Evolutionary conservation across 2,888 invertebrate genomes (phyloP), one percentile per base, ranked within the genome.

Genomic region (Steinernema carpocapsae): DNA sequence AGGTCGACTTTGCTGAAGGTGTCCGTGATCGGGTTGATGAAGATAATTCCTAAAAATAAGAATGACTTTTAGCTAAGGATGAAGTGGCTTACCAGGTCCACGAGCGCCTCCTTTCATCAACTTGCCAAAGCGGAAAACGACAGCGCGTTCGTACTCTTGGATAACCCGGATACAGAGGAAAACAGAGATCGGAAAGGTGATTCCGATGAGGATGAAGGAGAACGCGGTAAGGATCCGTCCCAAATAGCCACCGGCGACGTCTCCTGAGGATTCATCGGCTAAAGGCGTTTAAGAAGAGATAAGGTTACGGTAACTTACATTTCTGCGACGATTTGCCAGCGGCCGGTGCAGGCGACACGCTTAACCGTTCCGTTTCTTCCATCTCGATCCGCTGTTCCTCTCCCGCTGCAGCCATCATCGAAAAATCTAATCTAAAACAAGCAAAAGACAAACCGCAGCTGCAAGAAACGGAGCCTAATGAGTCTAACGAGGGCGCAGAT

Each of bases 81-180:
- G n/a, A n/a, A n/a, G n/a, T n/a, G n/a, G n/a, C n/a, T n/a, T n/a
- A n/a, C n/a, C n/a, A n/a, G 88, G 88, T 0, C 94, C 94, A 82
- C 93, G 90, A 0, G 93, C 92, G 0, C 93, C 93, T 0, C 93
- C 93, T 78, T 91, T 91, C 77, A 90, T 86, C 52, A 94, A 87
- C 70, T 94, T 91, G 17, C 94, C 94, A 82, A 94, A 90, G 22
- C 94, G 91, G 88, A 94, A 94, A 85, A 94, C 94, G 0, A 94
- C 94, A 42, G 71, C 24, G 14, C 74, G 93, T 93, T 83, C 94
- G 90, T 86, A 86, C 70, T 86, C 86, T 76, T 87, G 86, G 4
- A 86, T 86, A 32, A 82, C 83, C 78, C n/a, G n/a, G 26, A 56
- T 56, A 24, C 56, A 56, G 56, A 56, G 56, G 26, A 56, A 56